Conservation (phyloP, 2,113 vertebrate genomes). For the Psilopogon haemacephalus region DNA sequence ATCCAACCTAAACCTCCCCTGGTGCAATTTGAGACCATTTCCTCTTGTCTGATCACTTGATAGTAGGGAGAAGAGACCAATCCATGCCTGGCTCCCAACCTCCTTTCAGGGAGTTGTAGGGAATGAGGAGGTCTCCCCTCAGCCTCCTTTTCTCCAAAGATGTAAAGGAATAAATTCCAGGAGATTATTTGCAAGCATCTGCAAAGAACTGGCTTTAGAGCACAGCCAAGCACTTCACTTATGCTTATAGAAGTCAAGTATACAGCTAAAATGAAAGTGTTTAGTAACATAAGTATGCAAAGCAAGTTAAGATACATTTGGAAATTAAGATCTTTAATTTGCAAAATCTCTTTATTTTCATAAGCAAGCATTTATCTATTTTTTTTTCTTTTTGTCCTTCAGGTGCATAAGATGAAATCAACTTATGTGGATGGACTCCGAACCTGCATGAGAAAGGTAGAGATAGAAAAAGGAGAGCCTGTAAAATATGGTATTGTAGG, state of each 20-base stretch:
- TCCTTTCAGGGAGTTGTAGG: no score
- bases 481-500: neutral
- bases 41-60: no score
- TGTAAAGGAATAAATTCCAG: neutral
- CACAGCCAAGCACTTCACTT: neutral
- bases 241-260: neutral
- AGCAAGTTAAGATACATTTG: neutral
- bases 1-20: no score
- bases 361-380: neutral
- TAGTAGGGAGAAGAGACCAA: no score
- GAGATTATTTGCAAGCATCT: neutral
- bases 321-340: neutral
- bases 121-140: no score
- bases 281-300: neutral
- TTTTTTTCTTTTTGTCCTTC: neutral
- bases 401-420: slow-evolving; percentile 93
- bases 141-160: neutral
- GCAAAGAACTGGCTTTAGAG: neutral
- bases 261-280: neutral
- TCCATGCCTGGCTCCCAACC: no score
- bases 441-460: slow-evolving; percentile 83
- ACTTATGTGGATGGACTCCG: slow-evolving; percentile 87
- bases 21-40: no score
- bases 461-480: neutral
- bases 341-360: neutral